phyloP scores from a whole-genome alignment of 2,113 vertebrate genomes.

The Odocoileus virginianus region DNA sequence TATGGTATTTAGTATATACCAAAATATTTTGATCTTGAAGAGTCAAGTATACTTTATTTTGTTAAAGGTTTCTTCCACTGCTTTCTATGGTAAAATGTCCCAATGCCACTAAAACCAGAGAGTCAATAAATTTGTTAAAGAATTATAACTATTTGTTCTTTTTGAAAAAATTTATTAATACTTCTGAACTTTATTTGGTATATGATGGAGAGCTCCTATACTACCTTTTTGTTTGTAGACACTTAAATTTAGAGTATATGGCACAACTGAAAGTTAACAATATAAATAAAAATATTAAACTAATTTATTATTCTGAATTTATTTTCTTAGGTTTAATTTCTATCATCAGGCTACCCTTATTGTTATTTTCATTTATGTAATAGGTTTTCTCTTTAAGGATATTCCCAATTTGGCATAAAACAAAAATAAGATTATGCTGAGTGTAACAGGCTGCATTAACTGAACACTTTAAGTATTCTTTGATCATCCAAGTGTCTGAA shows the following conservation, averaged over 20 bases:
- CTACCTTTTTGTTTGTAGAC: background rate
- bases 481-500: background rate
- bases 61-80: background rate
- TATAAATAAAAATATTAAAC: background rate
- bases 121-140: background rate
- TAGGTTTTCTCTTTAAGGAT: background rate
- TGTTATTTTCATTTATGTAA: background rate
- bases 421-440: background rate
- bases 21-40: background rate
- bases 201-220: background rate
- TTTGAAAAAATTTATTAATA: background rate
- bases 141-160: background rate
- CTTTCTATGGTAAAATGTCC: background rate
- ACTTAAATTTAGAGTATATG: background rate
- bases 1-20: background rate
- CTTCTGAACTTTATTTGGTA: background rate
- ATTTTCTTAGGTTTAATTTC: slow-evolving; percentile 8
- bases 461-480: background rate
- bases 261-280: background rate
- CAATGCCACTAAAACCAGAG: background rate
- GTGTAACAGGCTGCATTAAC: background rate
- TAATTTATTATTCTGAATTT: background rate
- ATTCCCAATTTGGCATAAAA: background rate
- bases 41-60: background rate
- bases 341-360: background rate